Evolutionary conservation across 2,797 vertebrate genomes (phyloP).

Genomic region (Dallia pectoralis): DNA sequence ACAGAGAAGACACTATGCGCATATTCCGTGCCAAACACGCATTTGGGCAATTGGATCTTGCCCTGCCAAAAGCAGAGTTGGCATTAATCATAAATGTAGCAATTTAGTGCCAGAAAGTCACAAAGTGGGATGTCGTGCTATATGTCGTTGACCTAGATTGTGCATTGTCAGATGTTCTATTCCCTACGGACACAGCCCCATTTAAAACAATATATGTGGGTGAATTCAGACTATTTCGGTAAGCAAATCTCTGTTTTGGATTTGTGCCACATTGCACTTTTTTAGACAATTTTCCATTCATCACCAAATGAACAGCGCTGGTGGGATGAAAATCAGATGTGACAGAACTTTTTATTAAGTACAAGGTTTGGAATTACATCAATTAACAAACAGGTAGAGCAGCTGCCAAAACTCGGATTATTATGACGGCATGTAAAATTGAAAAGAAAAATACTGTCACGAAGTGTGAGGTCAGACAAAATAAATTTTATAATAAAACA

Average conservation of each 20-base stretch:
- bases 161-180: neutral
- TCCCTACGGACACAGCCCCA: neutral
- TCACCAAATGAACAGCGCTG: conserved; percentile 21
- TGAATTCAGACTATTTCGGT: neutral
- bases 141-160: neutral
- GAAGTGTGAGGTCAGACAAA: too few species aligned
- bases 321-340: conserved; percentile 6
- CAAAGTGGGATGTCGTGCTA: neutral
- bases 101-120: neutral
- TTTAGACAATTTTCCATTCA: conserved; percentile 49
- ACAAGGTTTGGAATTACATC: conserved; percentile 36
- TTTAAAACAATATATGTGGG: neutral
- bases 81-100: too few species aligned
- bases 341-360: conserved; percentile 31
- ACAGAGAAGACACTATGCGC: too few species aligned
- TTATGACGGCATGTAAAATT: neutral
- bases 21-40: too few species aligned
- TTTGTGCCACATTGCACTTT: conserved; percentile 49
- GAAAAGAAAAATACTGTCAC: neutral
- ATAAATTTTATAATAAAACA: too few species aligned
- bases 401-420: neutral
- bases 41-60: too few species aligned
- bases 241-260: conserved; percentile 27
- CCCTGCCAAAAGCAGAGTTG: too few species aligned
- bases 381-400: neutral